A percentile compares a stretch with the other conserved stretches of the same genome.
Conservation (phyloP, 2,113 vertebrate genomes). For the Cyanoliseus patagonus region DNA sequence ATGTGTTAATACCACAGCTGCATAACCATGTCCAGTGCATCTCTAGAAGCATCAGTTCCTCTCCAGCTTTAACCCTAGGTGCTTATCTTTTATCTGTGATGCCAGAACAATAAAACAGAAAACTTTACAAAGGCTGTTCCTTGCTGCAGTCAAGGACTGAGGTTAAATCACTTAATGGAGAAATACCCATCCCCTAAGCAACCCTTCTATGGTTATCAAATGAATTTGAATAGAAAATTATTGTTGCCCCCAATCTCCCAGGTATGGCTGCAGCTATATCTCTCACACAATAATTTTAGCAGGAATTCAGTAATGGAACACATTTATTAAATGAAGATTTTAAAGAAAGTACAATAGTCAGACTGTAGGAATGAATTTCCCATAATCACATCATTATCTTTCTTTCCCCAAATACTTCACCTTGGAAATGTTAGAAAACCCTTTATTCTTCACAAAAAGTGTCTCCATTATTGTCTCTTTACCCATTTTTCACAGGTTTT, state of each 20-base stretch:
- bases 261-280: background rate
- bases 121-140: background rate
- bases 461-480: constrained; percentile 18
- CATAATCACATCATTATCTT: background rate
- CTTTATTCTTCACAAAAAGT: background rate
- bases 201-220: background rate
- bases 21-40: background rate
- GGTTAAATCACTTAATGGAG: background rate
- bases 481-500: background rate
- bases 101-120: background rate
- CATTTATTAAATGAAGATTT: background rate
- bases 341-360: background rate
- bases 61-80: background rate
- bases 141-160: background rate
- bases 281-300: background rate
- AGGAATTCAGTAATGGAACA: background rate
- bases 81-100: background rate
- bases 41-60: background rate
- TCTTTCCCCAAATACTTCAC: background rate
- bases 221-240: background rate
- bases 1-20: background rate
- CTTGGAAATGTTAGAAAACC: background rate
- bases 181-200: background rate
- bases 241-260: background rate
- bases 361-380: background rate